Evolutionary conservation across 2,888 invertebrate species (phyloP), one percentile per base, ranked within the genome.

Genomic region (Kuschelorhynchus macadamiae): DNA sequence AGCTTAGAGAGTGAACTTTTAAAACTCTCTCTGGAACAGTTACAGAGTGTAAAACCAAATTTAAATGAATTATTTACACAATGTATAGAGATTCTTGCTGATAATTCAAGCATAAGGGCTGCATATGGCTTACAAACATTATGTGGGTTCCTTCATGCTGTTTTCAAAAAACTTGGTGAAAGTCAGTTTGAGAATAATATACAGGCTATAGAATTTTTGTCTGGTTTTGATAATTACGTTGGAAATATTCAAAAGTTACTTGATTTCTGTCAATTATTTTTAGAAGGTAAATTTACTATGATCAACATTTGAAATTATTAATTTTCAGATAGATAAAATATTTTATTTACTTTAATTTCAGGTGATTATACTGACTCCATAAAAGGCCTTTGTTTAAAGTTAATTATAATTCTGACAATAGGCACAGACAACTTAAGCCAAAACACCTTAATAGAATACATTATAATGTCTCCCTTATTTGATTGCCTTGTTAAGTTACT

Each of bases 351-450:
- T 47, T 1, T 53, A n/a, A 18, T 86, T 83, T 77, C 80, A 89
- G 95, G 93, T 75, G 96, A 97, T 80, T 91, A 91, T 68, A 91
- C 93, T 0, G 90, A 92, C 68, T 92, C 92, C 82, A 86, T 97
- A 47, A 96, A 96, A 81, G 90, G 92, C 67, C 88, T 97, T 82
- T 94, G 95, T 76, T 86, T 98, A 65, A 96, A 96, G 83, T 86
- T 97, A 57, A 85, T 98, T 57, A 85, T 97, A 70, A 93, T 96
- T 47, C 89, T 98, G 77, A 93, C 92, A 52, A 96, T 96, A 18
- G 96, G 96, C 25, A 90, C 92, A 62, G 97, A 97, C 77, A 95
- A 95, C 82, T 92, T 98, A 65, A 95, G 94, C 83, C 94, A 96
- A 78, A 98, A 98, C 82, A 90, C 93, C 0, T 86, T 98, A 61